Percentiles rank a stretch among this genome's conserved stretches.
Conservation (phyloP, 1,140 invertebrate species). For the Linepithema humile region DNA sequence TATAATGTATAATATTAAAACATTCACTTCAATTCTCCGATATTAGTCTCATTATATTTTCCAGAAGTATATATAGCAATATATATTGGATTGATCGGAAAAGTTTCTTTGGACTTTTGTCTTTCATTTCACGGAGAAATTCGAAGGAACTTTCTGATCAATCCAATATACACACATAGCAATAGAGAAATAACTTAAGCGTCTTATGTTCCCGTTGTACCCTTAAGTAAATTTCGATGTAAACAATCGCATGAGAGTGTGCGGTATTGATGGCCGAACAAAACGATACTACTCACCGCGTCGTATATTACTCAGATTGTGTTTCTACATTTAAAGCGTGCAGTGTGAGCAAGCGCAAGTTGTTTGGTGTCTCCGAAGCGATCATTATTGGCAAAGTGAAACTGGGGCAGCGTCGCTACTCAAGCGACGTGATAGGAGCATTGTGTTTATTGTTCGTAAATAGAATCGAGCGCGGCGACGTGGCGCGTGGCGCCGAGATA, state of each 20-base stretch:
- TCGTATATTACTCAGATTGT: neutral
- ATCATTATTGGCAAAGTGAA: conserved; percentile 49
- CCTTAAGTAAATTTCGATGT: neutral
- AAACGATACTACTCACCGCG: neutral
- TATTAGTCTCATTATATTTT: neutral
- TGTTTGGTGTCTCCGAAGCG: conserved; percentile 23
- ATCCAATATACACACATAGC: too few species aligned
- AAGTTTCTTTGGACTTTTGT: too few species aligned
- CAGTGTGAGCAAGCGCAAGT: neutral
- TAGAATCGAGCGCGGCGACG: conserved; percentile 31
- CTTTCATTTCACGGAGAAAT: too few species aligned
- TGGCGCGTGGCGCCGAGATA: conserved; percentile 24
- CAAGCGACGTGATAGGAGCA: conserved; percentile 36
- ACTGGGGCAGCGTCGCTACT: conserved; percentile 30
- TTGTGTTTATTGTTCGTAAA: conserved; percentile 47
- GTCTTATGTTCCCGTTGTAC: neutral
- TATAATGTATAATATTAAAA: neutral
- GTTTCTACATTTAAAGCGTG: conserved; percentile 8
- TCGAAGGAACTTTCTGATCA: too few species aligned
- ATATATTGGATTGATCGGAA: too few species aligned
- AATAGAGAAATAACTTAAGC: neutral
- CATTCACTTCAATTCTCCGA: neutral
- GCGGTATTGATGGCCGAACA: neutral
- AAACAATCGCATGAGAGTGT: conserved; percentile 21
- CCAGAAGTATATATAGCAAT: neutral